Evolutionary conservation across 2,888 invertebrate species (phyloP).

Genomic region (Polyploca ridens): DNA sequence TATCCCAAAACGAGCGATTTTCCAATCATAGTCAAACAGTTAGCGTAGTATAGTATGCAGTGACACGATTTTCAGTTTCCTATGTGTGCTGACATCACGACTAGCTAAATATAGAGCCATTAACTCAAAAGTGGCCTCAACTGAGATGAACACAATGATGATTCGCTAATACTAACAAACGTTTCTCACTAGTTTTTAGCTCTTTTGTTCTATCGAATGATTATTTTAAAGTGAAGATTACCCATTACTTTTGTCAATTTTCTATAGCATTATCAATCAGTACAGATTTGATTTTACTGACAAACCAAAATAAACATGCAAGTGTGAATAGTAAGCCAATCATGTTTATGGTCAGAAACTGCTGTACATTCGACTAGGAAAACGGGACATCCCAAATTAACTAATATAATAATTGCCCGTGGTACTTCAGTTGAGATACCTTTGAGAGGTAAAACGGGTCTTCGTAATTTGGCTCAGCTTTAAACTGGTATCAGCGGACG

Average conservation of each 20-base stretch:
- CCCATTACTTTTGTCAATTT: no score
- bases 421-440: not conserved
- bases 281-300: not conserved
- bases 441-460: slow-evolving; percentile 1
- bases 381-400: not conserved
- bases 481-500: slow-evolving; percentile 61
- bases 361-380: not conserved
- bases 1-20: not conserved
- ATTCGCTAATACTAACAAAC: slow-evolving; percentile 24
- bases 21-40: slow-evolving; percentile 6
- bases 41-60: slow-evolving; percentile 43
- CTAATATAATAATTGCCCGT: not conserved
- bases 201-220: not conserved
- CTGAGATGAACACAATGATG: slow-evolving; percentile 37
- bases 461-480: slow-evolving; percentile 35
- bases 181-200: not conserved
- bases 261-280: no score
- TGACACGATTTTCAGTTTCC: slow-evolving; percentile 61
- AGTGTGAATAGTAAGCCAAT: not conserved
- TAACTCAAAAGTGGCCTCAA: slow-evolving; percentile 56
- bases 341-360: not conserved
- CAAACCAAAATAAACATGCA: not conserved
- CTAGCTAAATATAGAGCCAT: slow-evolving; percentile 63
- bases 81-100: slow-evolving; percentile 61
- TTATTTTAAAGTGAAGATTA: not conserved